phyloP scores from a whole-genome alignment of 2,888 invertebrate genomes.

The Philopedon plagiatum region DNA sequence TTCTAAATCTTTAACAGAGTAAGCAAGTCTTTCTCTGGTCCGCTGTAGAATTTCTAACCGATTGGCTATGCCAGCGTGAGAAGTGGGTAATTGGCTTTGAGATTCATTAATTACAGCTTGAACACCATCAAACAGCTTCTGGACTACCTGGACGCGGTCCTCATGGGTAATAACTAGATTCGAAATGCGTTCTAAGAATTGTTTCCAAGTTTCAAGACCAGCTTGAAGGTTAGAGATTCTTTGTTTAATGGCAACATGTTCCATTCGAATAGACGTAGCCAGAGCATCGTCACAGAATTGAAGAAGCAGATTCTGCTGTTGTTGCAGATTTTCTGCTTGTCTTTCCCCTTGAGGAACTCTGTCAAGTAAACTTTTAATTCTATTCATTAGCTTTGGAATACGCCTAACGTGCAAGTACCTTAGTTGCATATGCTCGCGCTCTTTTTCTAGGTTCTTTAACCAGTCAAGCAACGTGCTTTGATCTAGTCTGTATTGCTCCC shows the following conservation, averaged over 20 bases:
- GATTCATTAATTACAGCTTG: slow-evolving; percentile 75
- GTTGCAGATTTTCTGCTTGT: slow-evolving; percentile 75
- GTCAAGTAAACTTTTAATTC: slow-evolving; percentile 79
- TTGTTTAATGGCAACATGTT: slow-evolving; percentile 83
- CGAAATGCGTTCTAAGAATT: slow-evolving; percentile 79
- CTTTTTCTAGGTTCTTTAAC: slow-evolving; percentile 85
- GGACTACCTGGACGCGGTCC: slow-evolving; percentile 74
- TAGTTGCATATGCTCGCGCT: slow-evolving; percentile 82
- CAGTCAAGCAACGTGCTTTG: slow-evolving; percentile 82
- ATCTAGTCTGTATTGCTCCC: slow-evolving; percentile 84
- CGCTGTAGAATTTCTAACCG: slow-evolving; percentile 76
- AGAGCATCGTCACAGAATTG: slow-evolving; percentile 83
- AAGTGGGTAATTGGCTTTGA: slow-evolving; percentile 71
- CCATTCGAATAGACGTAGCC: slow-evolving; percentile 85
- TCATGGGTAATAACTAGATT: slow-evolving; percentile 77
- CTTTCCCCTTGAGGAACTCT: slow-evolving; percentile 78
- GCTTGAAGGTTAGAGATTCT: slow-evolving; percentile 85
- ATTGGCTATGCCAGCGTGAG: slow-evolving; percentile 76
- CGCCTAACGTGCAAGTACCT: slow-evolving; percentile 85
- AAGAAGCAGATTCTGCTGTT: slow-evolving; percentile 77
- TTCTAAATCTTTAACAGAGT: slow-evolving; percentile 77
- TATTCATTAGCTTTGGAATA: slow-evolving; percentile 78
- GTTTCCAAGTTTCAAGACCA: slow-evolving; percentile 85
- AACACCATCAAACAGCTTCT: slow-evolving; percentile 76
- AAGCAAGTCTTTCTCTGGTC: slow-evolving; percentile 73